phyloP scores from a whole-genome alignment of 2,888 invertebrate genomes.

The Drosophila stalkeri region DNA sequence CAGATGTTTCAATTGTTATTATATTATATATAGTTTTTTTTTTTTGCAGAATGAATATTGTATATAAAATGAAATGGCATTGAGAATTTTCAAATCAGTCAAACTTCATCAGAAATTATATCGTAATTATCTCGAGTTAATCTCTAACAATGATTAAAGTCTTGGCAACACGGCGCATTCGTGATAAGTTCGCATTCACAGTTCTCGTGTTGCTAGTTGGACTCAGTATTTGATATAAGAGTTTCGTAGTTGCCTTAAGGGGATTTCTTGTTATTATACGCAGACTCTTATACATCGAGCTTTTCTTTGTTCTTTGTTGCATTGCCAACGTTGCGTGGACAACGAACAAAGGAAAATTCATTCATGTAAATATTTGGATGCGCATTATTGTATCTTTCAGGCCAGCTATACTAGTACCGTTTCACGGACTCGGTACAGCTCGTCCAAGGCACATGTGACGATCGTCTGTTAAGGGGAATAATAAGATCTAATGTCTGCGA shows the following conservation, averaged over 20 bases:
- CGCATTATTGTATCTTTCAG: slow-evolving; percentile 21
- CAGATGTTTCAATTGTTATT: slow-evolving; percentile 44
- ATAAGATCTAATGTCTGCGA: slow-evolving; percentile 35
- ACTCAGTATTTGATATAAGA: background rate
- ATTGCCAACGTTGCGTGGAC: slow-evolving; percentile 4
- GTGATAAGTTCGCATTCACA: slow-evolving; percentile 29
- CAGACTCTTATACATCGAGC: slow-evolving; percentile 3
- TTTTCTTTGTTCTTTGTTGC: slow-evolving; percentile 58
- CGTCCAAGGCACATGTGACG: slow-evolving; percentile 31
- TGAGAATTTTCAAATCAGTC: background rate
- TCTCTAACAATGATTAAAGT: background rate
- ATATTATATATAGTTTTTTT: slow-evolving; percentile 14
- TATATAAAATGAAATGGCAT: background rate
- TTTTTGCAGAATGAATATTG: background rate
- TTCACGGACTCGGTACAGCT: slow-evolving; percentile 52
- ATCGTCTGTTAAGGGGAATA: background rate
- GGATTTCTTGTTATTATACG: slow-evolving; percentile 30
- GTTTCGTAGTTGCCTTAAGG: slow-evolving; percentile 8
- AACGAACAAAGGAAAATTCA: slow-evolving; percentile 50
- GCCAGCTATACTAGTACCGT: background rate
- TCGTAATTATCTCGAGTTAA: slow-evolving; percentile 3
- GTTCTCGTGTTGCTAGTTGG: background rate
- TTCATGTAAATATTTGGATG: slow-evolving; percentile 55
- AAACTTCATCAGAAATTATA: slow-evolving; percentile 15
- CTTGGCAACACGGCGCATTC: slow-evolving; percentile 33